phyloP scores from a whole-genome alignment of 2,113 vertebrate species.

The Pyrgilauda ruficollis region DNA sequence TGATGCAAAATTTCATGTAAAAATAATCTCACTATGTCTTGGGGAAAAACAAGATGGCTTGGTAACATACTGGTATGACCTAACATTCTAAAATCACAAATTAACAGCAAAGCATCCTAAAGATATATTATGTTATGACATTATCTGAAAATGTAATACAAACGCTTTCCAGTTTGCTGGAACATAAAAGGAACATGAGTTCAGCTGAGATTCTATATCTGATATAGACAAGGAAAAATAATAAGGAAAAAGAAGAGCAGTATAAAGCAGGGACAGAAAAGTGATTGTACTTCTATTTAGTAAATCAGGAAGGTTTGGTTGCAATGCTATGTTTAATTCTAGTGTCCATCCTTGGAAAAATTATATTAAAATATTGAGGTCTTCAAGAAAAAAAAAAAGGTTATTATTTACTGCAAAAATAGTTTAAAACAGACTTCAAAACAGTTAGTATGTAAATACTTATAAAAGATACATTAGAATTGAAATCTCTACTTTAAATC shows the following conservation, averaged over 20 bases:
- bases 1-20: background rate
- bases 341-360: background rate
- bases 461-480: background rate
- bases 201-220: background rate
- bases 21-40: background rate
- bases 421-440: background rate
- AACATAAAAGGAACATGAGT: background rate
- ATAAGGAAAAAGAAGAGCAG: background rate
- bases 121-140: background rate
- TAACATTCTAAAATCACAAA: background rate
- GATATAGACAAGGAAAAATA: background rate
- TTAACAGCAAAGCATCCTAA: background rate
- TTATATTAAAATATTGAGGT: background rate
- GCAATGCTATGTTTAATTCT: background rate
- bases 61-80: background rate
- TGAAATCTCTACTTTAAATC: background rate
- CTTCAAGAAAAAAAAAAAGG: background rate
- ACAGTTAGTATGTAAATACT: background rate
- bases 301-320: background rate
- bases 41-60: background rate
- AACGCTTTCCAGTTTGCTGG: background rate
- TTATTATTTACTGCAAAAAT: background rate
- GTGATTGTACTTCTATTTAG: background rate
- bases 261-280: background rate
- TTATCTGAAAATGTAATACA: background rate